Conservation (phyloP, 1,140 invertebrate genomes). For the Hormaphis cornu region DNA sequence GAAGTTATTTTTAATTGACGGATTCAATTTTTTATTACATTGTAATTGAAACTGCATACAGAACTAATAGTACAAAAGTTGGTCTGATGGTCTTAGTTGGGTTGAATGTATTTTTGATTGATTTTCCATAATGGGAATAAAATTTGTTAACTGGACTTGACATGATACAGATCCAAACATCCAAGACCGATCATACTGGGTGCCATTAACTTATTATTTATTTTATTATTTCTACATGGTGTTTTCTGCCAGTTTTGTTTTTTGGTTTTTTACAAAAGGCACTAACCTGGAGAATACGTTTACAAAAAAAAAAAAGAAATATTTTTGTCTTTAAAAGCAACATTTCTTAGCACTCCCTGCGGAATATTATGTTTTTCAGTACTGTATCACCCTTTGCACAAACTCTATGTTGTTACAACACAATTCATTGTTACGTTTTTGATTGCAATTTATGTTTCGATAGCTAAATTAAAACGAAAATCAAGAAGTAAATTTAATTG, state of each 20-base stretch:
- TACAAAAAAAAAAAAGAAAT: slow-evolving; percentile 46
- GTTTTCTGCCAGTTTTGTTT: slow-evolving; percentile 61
- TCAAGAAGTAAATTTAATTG: neutral
- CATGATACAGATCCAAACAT: slow-evolving; percentile 78
- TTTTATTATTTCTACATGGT: slow-evolving; percentile 54
- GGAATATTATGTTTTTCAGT: slow-evolving; percentile 60
- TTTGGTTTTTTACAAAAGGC: slow-evolving; percentile 54
- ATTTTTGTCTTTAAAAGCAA: slow-evolving; percentile 44
- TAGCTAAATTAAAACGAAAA: neutral
- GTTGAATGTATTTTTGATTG: slow-evolving; percentile 59
- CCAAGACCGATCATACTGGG: slow-evolving; percentile 66
- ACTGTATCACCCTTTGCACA: slow-evolving; percentile 66
- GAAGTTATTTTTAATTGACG: neutral
- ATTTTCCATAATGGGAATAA: slow-evolving; percentile 67
- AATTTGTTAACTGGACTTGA: slow-evolving; percentile 76
- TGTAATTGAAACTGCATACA: neutral
- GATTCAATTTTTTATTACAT: slow-evolving; percentile 21
- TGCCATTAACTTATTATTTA: slow-evolving; percentile 69
- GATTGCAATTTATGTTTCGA: neutral
- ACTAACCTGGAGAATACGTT: slow-evolving; percentile 20
- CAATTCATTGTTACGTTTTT: neutral
- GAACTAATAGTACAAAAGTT: neutral
- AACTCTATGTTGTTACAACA: slow-evolving; percentile 43
- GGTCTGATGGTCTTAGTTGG: slow-evolving; percentile 47
- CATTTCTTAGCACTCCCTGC: slow-evolving; percentile 57